phyloP scores from a whole-genome alignment of 1,140 invertebrate genomes.

The Dolichoris vasculosae region DNA sequence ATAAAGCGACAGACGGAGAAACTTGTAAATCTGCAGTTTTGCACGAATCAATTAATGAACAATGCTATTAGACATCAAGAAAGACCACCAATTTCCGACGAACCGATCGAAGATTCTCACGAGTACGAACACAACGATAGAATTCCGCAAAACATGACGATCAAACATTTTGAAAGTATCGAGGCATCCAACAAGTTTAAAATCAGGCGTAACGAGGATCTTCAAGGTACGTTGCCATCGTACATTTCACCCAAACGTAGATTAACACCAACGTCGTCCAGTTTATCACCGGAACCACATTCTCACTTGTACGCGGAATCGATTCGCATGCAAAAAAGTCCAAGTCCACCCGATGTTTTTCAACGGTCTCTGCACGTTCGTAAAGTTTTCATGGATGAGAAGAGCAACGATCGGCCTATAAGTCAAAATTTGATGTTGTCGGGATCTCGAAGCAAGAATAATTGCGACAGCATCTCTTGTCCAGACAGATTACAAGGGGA shows the following conservation, averaged over 20 bases:
- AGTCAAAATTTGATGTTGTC: conserved; percentile 34
- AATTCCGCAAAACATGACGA: conserved; percentile 64
- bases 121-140: conserved; percentile 56
- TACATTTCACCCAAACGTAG: conserved; percentile 65
- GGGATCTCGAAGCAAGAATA: conserved; percentile 57
- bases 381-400: conserved; percentile 51
- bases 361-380: conserved; percentile 43
- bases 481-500: conserved; percentile 60
- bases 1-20: conserved; percentile 81
- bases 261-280: conserved; percentile 68
- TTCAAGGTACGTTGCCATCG: conserved; percentile 58
- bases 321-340: conserved; percentile 61
- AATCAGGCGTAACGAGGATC: conserved; percentile 58
- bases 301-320: conserved; percentile 59
- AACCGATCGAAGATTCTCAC: conserved; percentile 39
- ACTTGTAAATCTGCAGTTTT: conserved; percentile 74
- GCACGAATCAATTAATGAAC: conserved; percentile 37
- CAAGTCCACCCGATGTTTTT: conserved; percentile 62
- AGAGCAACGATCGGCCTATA: conserved; percentile 48
- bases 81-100: conserved; percentile 1
- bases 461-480: conserved; percentile 61
- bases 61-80: conserved; percentile 23
- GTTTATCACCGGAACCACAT: conserved; percentile 65
- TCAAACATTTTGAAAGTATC: conserved; percentile 64
- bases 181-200: conserved; percentile 51